These are phyloP conservation scores for Panagrolaimus sp. DNA, from an alignment of 1,140 invertebrate genomes.

Conservation along the genomic window DNA sequence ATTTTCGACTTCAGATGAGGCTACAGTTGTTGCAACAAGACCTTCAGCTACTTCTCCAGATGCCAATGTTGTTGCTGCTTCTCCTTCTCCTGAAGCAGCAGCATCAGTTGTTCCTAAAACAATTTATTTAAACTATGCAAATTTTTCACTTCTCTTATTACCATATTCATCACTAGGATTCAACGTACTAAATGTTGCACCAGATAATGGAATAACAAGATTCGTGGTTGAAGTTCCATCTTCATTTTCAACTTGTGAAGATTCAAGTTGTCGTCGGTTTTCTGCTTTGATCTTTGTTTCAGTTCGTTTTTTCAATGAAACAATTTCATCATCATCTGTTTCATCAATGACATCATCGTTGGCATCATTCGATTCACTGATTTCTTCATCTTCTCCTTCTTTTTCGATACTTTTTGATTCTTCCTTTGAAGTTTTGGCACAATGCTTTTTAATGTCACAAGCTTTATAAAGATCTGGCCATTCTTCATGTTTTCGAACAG, in stretches of 20 bases:
- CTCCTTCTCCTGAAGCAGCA: not conserved
- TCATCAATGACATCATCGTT: constrained; percentile 4
- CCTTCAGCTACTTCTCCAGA: too few relatives aligned
- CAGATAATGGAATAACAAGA: not conserved
- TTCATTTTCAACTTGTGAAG: constrained; percentile 1
- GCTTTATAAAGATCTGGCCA: constrained; percentile 48
- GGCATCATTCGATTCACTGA: too few relatives aligned
- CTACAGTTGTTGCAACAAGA: too few relatives aligned
- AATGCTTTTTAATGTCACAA: constrained; percentile 41
- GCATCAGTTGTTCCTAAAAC: not conserved
- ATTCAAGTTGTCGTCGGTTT: not conserved
- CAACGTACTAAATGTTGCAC: too few relatives aligned
- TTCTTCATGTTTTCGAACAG: constrained; percentile 43
- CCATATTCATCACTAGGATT: not conserved
- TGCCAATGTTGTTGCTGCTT: constrained; percentile 18
- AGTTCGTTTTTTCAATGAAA: too few relatives aligned
- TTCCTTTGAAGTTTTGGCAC: constrained; percentile 10
- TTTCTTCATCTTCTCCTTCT: too few relatives aligned
- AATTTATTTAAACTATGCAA: not conserved
- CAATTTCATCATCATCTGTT: constrained; percentile 1
- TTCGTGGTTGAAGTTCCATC: not conserved
- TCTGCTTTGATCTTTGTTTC: too few relatives aligned
- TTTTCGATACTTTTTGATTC: too few relatives aligned
- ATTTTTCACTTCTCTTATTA: not conserved
- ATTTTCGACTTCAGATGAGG: not conserved